Conservation (phyloP, 2,113 vertebrate species). For the Vulpes ferrilata region DNA sequence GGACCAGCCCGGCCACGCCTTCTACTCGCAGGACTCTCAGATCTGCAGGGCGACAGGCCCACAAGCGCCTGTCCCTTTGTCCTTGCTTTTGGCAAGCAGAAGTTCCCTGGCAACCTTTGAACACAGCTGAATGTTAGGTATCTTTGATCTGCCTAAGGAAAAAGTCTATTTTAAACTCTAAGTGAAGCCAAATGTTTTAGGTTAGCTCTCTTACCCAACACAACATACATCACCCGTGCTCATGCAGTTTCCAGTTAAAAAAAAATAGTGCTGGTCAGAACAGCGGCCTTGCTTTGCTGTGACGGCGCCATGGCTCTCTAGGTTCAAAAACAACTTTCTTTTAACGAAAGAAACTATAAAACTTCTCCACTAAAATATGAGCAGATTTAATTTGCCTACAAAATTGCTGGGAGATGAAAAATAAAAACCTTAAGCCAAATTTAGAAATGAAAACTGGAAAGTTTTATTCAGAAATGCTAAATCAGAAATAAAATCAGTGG, state of each 20-base stretch:
- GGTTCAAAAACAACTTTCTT: background rate
- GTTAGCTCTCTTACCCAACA: slow-evolving; percentile 16
- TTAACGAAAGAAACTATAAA: background rate
- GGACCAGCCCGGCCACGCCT: background rate
- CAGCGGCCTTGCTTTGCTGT: rapidly evolving
- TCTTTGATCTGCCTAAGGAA: slow-evolving; percentile 62
- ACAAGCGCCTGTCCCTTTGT: slow-evolving; percentile 12
- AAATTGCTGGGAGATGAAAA: background rate
- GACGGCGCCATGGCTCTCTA: rapidly evolving
- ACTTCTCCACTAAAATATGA: background rate
- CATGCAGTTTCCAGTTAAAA: background rate
- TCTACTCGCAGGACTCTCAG: background rate
- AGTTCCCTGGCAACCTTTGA: slow-evolving; percentile 58
- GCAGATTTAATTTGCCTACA: background rate
- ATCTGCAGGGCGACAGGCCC: background rate
- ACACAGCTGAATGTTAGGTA: background rate
- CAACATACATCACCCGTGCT: background rate
- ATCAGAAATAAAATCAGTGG: slow-evolving; percentile 35
- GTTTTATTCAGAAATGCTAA: slow-evolving; percentile 18
- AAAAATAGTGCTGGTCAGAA: background rate
- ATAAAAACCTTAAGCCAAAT: slow-evolving; percentile 27
- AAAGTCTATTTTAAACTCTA: slow-evolving; percentile 70
- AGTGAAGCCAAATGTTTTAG: slow-evolving; percentile 19
- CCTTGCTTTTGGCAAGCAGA: slow-evolving; percentile 59
- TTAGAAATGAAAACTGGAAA: slow-evolving; percentile 39